Base-by-base conservation (phyloP, 1,140 invertebrate genomes). In the Drosophila chauvacae region DNA sequence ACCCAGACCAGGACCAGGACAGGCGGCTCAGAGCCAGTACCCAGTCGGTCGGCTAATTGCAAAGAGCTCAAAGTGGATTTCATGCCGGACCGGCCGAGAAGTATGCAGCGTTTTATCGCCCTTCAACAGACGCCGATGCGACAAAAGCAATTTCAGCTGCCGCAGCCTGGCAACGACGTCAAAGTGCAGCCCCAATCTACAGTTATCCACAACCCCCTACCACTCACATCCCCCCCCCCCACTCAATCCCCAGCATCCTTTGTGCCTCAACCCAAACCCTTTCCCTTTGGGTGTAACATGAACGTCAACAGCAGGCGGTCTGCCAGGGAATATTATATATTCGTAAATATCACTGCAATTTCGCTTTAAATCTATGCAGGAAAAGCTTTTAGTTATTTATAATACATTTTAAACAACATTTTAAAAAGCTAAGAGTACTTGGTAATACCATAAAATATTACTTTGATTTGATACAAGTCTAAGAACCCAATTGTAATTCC, bases 21-120 rank as follows among this genome's bases (percentile, higher is more conserved):
- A 37, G 11, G 35, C 3, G 35, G 35, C 3, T 37, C 35, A 37
- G 35, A 14, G 11, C 2, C 30, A 10, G 30, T 11, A 33, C 10
- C 35, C 35, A 45, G 26, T 53, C 39, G 51, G 35, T 18, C 35
- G 77, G 75, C 80, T 82, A 82, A 82, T 82, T 82, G 80, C 80
- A 65, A 81, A 75, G 69, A 73, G 71, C 71, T 57, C 74, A 77
- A 77, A 77, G 75, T 77, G 75, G 64, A 81, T 66, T 81, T 81
- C 57, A 63, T 71, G 72, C 44, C 58, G 50, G 50, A 48, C 64
- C 64, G 53, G 75, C 60, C 80, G 57, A 69, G 50, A 82, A 82
- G 80, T 78, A 82, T 78, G 80, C 72, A 74, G 26, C 66, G n/a
- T 33, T 70, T 68, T 70, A 70, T 70, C 63, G 66, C 63, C 66